Evolutionary conservation across 2,113 vertebrate genomes (phyloP), one percentile per base, ranked within the genome.

Genomic region (Cavia aperea): DNA sequence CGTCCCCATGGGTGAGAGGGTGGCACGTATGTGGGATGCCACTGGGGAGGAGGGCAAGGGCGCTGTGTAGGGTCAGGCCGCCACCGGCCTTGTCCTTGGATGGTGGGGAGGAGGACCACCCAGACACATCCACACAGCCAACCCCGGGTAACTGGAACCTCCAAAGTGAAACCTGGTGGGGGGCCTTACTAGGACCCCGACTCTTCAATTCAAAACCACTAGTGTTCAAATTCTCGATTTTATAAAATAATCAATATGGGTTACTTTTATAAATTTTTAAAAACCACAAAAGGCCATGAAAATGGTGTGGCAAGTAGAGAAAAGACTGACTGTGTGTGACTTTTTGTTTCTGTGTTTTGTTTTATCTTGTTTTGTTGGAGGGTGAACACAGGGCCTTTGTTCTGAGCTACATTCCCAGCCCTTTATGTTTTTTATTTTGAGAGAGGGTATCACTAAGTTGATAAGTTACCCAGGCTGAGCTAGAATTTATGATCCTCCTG

Each of bases 1-100:
- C 46, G 12, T 54, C 62, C 56, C n/a, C 66, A n/a, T n/a, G 73
- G 36, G 68, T 3, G 1, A 54, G 19, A n/a, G 7, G 46, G 19
- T 10, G 33, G 12, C 4, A 5, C 7, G 3, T 4, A 1, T 2
- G 21, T 6, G 7, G 31, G 83, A 23, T 15, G 26, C 18, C 36
- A 7, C 4, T 24, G 12, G 23, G 60, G 7, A 70, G 36, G 21
- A 19, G 68, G 36, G n/a, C 66, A 7, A n/a, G 36, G 66, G 63
- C 7, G 31, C 33, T 15, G 65, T 49, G 43, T 9, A 62, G 51
- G 18, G 10, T 49, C 13, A 19, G 12, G 11, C 26, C 16, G 39
- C 49, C 33, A 9, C 8, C 16, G 14, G 46, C 82, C 62, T 60
- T 75, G 29, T 15, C 73, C 46, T 49, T 2, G 6, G 36, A 70